These are phyloP conservation scores for Dasypogon diadema DNA, from an alignment of 2,888 invertebrate genomes.

Conservation along the genomic window DNA sequence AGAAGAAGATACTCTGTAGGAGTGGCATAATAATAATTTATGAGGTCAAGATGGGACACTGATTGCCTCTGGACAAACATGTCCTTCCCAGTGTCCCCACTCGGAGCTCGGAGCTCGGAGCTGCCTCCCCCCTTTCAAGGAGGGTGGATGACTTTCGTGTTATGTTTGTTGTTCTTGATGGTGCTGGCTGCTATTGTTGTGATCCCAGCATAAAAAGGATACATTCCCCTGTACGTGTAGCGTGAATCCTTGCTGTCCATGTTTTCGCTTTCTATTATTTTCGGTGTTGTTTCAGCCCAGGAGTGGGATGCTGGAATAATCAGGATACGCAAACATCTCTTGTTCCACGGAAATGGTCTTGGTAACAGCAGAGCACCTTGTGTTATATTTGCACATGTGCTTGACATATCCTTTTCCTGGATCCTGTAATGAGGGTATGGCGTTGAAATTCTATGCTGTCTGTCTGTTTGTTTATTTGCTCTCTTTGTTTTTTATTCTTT, in stretches of 20 bases:
- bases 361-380: constrained; percentile 48
- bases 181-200: constrained; percentile 49
- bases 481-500: constrained; percentile 41
- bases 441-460: constrained; percentile 55
- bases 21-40: constrained; percentile 57
- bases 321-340: constrained; percentile 55
- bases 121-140: neutral
- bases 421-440: constrained; percentile 49
- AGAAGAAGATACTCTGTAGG: constrained; percentile 44
- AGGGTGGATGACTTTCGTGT: constrained; percentile 30
- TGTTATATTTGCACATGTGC: constrained; percentile 55
- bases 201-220: constrained; percentile 40
- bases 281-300: constrained; percentile 35
- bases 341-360: constrained; percentile 43
- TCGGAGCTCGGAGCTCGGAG: neutral
- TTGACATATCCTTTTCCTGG: constrained; percentile 54
- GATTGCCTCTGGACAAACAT: constrained; percentile 56
- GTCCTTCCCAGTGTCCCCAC: constrained; percentile 35
- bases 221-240: constrained; percentile 38
- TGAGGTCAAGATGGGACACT: constrained; percentile 57
- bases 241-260: constrained; percentile 48
- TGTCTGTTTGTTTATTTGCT: constrained; percentile 47
- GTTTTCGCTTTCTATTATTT: constrained; percentile 50
- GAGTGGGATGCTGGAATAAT: constrained; percentile 55
- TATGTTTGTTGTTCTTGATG: constrained; percentile 49